Percentiles rank a stretch among this genome's conserved stretches.
Evolutionary conservation across 1,140 invertebrate genomes (phyloP).

Genomic region (Caenorhabditis briggsae): DNA sequence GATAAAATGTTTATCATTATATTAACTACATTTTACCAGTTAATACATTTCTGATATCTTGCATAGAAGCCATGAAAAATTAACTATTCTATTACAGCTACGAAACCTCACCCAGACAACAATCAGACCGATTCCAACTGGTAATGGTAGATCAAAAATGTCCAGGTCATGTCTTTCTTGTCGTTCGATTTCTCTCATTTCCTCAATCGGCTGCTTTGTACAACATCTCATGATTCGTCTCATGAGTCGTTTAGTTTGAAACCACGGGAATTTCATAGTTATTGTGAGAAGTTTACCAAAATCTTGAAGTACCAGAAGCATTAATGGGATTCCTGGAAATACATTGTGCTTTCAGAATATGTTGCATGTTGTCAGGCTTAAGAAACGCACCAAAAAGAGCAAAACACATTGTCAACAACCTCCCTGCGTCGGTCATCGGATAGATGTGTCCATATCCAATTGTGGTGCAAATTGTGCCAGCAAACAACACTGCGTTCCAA

Average conservation of each 20-base stretch:
- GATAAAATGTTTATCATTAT: too few species aligned
- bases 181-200: slow-evolving; percentile 66
- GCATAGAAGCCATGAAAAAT: too few species aligned
- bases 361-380: background rate
- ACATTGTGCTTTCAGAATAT: background rate
- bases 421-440: slow-evolving; percentile 62
- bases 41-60: too few species aligned
- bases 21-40: too few species aligned
- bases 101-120: slow-evolving; percentile 62
- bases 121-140: slow-evolving; percentile 64
- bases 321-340: slow-evolving; percentile 63
- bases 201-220: slow-evolving; percentile 66
- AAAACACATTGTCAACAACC: slow-evolving; percentile 66
- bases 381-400: slow-evolving; percentile 55
- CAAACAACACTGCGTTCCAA: slow-evolving; percentile 66
- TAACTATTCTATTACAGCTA: too few species aligned
- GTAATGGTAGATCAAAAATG: slow-evolving; percentile 65
- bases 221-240: slow-evolving; percentile 64
- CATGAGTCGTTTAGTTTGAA: slow-evolving; percentile 66
- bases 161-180: slow-evolving; percentile 60
- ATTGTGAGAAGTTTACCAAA: slow-evolving; percentile 67
- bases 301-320: slow-evolving; percentile 66
- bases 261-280: slow-evolving; percentile 68
- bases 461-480: slow-evolving; percentile 67
- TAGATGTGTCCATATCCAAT: slow-evolving; percentile 69